Percentiles rank a stretch among this genome's conserved stretches.
Evolutionary conservation across 2,888 invertebrate genomes (phyloP).

Genomic region (Euspilapteryx auroguttella): DNA sequence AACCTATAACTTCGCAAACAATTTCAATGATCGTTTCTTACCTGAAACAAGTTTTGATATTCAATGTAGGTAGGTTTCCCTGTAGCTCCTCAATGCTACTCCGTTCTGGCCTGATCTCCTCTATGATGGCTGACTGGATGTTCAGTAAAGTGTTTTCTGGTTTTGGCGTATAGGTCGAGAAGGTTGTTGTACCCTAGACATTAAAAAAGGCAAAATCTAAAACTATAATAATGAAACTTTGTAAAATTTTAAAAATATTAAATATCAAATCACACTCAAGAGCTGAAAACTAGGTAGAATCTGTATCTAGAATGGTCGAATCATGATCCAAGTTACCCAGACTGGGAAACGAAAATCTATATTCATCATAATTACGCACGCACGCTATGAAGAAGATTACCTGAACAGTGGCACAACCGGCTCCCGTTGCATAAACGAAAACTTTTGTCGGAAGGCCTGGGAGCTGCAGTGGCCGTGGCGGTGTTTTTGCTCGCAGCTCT

Average conservation of each 20-base stretch:
- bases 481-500: slow-evolving; percentile 55
- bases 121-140: slow-evolving; percentile 65
- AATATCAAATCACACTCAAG: too few species aligned
- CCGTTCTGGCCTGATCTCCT: slow-evolving; percentile 64
- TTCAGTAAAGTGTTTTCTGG: slow-evolving; percentile 59
- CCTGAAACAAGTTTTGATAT: slow-evolving; percentile 67
- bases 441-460: slow-evolving; percentile 70
- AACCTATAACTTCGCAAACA: too few species aligned
- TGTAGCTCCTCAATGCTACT: slow-evolving; percentile 67
- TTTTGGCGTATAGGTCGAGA: slow-evolving; percentile 64
- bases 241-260: too few species aligned
- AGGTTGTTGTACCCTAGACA: slow-evolving; percentile 62
- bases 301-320: too few species aligned
- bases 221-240: too few species aligned
- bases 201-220: slow-evolving; percentile 2
- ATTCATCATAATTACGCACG: too few species aligned
- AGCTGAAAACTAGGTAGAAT: too few species aligned
- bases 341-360: too few species aligned
- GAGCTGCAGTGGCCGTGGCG: slow-evolving; percentile 55
- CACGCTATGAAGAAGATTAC: too few species aligned
- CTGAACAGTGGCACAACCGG: slow-evolving; percentile 70
- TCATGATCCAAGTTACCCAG: too few species aligned
- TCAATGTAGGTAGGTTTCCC: slow-evolving; percentile 65
- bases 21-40: slow-evolving; percentile 14
- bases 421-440: slow-evolving; percentile 71